Conservation (phyloP, 2,797 vertebrate species). For the Acanthurus lineatus region DNA sequence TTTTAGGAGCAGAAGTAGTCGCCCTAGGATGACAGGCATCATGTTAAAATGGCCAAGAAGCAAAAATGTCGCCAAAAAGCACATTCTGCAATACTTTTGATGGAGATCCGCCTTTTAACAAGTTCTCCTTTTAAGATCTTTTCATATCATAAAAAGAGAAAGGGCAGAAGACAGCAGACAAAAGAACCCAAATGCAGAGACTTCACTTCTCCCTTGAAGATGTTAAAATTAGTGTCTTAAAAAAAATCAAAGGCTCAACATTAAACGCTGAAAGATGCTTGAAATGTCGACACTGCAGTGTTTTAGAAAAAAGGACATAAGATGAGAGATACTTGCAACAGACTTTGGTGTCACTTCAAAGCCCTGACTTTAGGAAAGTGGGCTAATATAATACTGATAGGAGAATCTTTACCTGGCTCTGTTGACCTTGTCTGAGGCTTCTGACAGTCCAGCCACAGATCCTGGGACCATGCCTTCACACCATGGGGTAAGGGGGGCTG, state of each 20-base stretch:
- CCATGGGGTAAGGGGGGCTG: constrained; percentile 53
- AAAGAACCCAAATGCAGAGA: constrained; percentile 83
- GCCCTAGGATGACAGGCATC: constrained; percentile 76
- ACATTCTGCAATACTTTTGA: constrained; percentile 78
- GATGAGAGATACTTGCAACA: constrained; percentile 86
- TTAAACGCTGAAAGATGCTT: constrained; percentile 84
- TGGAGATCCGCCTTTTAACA: constrained; percentile 79
- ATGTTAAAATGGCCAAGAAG: constrained; percentile 79
- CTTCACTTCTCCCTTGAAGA: constrained; percentile 84
- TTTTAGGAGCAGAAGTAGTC: constrained; percentile 64
- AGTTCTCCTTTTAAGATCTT: constrained; percentile 78
- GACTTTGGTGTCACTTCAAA: constrained; percentile 90
- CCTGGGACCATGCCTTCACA: constrained; percentile 59
- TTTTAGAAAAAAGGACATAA: constrained; percentile 82
- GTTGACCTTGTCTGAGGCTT: constrained; percentile 76
- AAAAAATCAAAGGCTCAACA: constrained; percentile 85
- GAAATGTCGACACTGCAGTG: constrained; percentile 86
- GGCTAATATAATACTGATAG: constrained; percentile 82
- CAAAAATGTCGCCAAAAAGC: constrained; percentile 79
- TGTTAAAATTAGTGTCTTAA: constrained; percentile 87
- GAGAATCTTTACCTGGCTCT: constrained; percentile 78
- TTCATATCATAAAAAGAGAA: constrained; percentile 77
- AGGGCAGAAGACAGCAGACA: constrained; percentile 83
- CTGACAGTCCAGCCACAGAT: constrained; percentile 70
- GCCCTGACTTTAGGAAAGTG: constrained; percentile 83